These are phyloP conservation scores for Callipepla californica DNA, from an alignment of 2,113 vertebrate genomes.

Conservation along the genomic window DNA sequence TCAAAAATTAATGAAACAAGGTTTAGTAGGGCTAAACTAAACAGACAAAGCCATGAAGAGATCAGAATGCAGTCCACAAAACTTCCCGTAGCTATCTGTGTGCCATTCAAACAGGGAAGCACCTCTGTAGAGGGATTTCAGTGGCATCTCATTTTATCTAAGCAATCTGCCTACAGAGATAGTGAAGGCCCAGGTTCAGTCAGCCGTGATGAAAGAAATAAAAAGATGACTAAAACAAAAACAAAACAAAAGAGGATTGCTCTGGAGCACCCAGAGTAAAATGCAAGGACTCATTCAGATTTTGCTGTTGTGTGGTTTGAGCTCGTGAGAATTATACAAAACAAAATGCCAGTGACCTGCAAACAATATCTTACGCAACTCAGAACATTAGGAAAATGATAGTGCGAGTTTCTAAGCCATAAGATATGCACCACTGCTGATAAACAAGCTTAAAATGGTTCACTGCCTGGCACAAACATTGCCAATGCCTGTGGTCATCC, in stretches of 20 bases:
- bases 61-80: neutral
- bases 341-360: neutral
- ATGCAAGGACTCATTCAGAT: neutral
- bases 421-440: neutral
- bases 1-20: neutral
- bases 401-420: neutral
- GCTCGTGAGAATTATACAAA: neutral
- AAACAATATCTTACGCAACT: neutral
- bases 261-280: neutral
- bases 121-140: neutral
- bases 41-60: neutral
- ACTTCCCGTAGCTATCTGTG: rapidly evolving
- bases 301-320: neutral
- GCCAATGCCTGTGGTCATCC: neutral
- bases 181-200: neutral
- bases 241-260: neutral
- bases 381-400: neutral
- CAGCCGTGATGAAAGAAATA: rapidly evolving
- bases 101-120: neutral
- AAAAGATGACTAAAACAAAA: neutral
- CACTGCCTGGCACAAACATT: neutral
- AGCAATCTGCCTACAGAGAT: neutral
- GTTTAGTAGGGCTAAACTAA: neutral
- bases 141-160: neutral
- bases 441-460: neutral